Evolutionary conservation across 2,797 vertebrate genomes (phyloP).

Genomic region (Enteromius thamalakanensis): DNA sequence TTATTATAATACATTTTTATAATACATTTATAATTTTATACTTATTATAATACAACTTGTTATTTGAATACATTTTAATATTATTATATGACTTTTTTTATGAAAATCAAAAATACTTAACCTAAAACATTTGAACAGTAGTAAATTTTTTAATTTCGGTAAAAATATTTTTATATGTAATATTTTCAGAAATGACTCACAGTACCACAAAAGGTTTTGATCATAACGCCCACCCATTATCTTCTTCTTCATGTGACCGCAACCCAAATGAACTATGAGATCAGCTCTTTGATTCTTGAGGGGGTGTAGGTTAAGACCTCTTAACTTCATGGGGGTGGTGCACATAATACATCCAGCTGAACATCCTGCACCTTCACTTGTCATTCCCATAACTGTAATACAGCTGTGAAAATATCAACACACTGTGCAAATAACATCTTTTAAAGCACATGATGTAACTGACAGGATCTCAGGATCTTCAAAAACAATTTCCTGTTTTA

Average conservation of each 20-base stretch:
- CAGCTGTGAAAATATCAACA: conserved; percentile 27
- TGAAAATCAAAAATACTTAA: neutral
- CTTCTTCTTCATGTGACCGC: neutral
- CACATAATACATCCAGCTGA: conserved; percentile 3
- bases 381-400: conserved; percentile 3
- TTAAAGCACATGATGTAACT: conserved; percentile 1
- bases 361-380: neutral
- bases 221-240: neutral
- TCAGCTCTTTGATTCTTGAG: neutral
- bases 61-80: too few species aligned
- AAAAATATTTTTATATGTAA: neutral
- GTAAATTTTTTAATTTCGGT: neutral
- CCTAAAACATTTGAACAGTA: neutral
- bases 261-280: neutral
- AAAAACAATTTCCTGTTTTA: neutral
- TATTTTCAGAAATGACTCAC: neutral
- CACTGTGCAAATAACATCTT: conserved; percentile 7
- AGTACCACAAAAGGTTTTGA: neutral
- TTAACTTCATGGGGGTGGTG: neutral
- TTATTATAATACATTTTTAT: too few species aligned
- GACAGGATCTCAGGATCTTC: neutral
- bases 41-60: too few species aligned
- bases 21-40: too few species aligned
- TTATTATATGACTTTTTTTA: neutral
- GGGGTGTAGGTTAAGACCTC: conserved; percentile 11